A percentile compares a stretch with the other conserved stretches of the same genome.
These are phyloP conservation scores for Eilema griseolum DNA, from an alignment of 2,888 invertebrate species.

Conservation along the genomic window DNA sequence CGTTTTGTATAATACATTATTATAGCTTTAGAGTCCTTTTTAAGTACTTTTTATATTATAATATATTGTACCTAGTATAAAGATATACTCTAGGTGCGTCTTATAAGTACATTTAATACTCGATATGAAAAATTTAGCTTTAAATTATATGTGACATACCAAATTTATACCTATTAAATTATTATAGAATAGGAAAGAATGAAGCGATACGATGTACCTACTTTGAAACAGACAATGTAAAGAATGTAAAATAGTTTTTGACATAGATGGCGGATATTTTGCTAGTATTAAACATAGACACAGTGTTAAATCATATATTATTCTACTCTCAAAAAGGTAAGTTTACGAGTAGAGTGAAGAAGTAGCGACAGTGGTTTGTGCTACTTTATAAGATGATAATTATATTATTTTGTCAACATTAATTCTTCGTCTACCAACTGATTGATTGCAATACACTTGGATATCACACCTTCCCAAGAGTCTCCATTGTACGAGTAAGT, in stretches of 20 bases:
- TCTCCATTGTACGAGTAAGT: not conserved
- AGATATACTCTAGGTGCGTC: slow-evolving; percentile 27
- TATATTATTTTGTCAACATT: not conserved
- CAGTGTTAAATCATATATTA: not conserved
- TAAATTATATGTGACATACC: slow-evolving; percentile 52
- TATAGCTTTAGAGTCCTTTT: slow-evolving; percentile 55
- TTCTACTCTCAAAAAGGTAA: not conserved
- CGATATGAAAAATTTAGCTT: slow-evolving; percentile 52
- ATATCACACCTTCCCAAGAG: not conserved
- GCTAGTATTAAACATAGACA: not conserved
- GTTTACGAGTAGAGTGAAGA: not conserved
- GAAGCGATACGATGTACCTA: slow-evolving; percentile 39
- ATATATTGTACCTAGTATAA: slow-evolving; percentile 33
- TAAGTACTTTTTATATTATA: slow-evolving; percentile 47
- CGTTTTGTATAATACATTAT: slow-evolving; percentile 44
- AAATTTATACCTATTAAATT: slow-evolving; percentile 51
- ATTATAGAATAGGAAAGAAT: slow-evolving; percentile 39
- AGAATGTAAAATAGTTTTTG: slow-evolving; percentile 5
- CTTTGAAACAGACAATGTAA: slow-evolving; percentile 14
- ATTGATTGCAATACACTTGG: not conserved
- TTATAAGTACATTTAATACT: slow-evolving; percentile 51
- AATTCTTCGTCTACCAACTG: not conserved
- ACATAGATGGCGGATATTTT: not conserved
- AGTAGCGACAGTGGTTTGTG: not conserved
- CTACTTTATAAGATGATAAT: not conserved